Conservation (phyloP, 2,113 vertebrate genomes). For the Erinaceus europaeus region DNA sequence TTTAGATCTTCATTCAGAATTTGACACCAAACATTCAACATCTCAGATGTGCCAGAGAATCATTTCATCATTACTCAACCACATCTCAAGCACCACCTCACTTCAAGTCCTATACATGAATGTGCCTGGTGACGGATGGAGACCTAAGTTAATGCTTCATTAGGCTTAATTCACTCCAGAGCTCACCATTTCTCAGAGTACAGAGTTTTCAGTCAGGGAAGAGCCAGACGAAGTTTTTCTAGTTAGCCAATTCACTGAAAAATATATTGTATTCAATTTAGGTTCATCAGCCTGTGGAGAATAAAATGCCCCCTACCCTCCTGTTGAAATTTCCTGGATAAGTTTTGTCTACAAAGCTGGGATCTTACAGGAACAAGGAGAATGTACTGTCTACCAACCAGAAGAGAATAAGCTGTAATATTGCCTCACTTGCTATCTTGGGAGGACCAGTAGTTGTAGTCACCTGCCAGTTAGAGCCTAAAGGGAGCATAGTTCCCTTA, state of each 20-base stretch:
- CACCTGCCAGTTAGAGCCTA: not conserved
- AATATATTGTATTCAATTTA: conserved; percentile 34
- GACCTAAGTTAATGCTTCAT: conserved; percentile 22
- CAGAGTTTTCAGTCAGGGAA: not conserved
- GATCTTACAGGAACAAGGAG: not conserved
- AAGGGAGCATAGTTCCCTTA: not conserved
- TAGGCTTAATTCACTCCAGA: conserved; percentile 37
- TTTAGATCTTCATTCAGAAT: conserved; percentile 23
- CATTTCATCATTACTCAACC: conserved; percentile 2
- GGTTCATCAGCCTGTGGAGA: not conserved
- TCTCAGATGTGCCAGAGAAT: not conserved
- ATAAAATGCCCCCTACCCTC: not conserved
- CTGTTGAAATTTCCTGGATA: not conserved
- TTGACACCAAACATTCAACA: conserved; percentile 12
- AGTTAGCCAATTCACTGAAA: conserved; percentile 6
- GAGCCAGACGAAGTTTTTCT: not conserved
- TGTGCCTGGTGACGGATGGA: conserved; percentile 42
- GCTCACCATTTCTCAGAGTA: conserved; percentile 27
- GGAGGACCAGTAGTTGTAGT: not conserved
- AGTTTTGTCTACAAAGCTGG: not conserved
- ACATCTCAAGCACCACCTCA: not conserved
- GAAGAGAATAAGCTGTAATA: not conserved
- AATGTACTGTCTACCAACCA: not conserved
- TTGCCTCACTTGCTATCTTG: not conserved
- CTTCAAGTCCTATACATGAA: conserved; percentile 24